These are phyloP conservation scores for Chondrilla cf. caribensis DNA, from an alignment of 37 sponge, comb jelly and placozoan genomes.

Conservation along the genomic window DNA sequence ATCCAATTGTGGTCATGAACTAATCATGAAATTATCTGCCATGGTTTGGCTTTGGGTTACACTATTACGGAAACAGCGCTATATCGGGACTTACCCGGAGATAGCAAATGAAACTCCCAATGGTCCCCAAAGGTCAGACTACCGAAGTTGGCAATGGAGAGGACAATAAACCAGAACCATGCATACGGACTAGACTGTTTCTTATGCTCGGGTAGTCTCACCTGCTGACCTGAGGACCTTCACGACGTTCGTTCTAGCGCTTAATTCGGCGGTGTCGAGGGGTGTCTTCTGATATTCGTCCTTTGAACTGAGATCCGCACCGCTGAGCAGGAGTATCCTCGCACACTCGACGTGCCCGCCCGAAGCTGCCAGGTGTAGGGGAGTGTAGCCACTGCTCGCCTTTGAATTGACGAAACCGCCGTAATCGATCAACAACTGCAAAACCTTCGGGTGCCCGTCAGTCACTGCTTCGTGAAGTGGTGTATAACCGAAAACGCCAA, in stretches of 20 bases:
- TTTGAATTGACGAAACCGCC: constrained; percentile 61
- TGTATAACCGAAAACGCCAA: constrained; percentile 86
- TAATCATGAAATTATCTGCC: too few relatives aligned
- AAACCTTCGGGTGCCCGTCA: constrained; percentile 48
- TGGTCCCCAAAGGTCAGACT: too few relatives aligned
- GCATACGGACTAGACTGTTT: too few relatives aligned
- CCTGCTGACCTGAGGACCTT: constrained; percentile 35
- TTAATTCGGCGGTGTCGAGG: constrained; percentile 29
- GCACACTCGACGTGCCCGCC: constrained; percentile 40
- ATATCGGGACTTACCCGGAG: too few relatives aligned
- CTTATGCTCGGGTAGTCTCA: too few relatives aligned
- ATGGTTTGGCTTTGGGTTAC: too few relatives aligned
- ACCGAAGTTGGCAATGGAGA: too few relatives aligned
- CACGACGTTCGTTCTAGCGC: constrained; percentile 24
- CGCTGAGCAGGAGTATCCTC: neutral
- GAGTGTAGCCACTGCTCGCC: constrained; percentile 69
- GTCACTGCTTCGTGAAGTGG: constrained; percentile 79
- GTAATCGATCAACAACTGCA: constrained; percentile 43
- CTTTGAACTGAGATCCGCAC: constrained; percentile 23
- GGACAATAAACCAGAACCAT: too few relatives aligned
- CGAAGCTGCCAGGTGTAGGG: constrained; percentile 44
- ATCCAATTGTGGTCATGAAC: too few relatives aligned
- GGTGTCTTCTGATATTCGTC: constrained; percentile 46
- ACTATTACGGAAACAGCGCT: too few relatives aligned
- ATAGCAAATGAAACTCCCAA: too few relatives aligned